These are phyloP conservation scores for Odontothrips loti DNA, from an alignment of 2,888 invertebrate species.

Conservation along the genomic window DNA sequence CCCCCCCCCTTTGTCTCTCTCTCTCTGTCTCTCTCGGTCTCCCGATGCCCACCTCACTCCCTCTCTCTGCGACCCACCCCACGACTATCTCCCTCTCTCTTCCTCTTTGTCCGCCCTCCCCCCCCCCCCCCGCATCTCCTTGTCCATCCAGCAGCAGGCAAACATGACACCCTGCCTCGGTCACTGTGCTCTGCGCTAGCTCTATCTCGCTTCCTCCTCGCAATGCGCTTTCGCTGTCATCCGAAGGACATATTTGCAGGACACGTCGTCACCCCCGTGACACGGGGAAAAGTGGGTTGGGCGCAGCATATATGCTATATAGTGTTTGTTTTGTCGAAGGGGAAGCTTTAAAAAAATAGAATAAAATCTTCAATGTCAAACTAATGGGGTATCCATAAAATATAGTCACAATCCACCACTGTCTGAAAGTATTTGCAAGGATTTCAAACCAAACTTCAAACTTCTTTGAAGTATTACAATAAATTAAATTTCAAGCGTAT, in stretches of 20 bases:
- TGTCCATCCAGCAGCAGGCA: background rate
- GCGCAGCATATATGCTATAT: too few relatives aligned
- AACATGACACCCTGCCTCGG: background rate
- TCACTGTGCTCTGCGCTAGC: background rate
- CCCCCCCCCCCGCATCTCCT: background rate
- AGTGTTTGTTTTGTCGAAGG: too few relatives aligned
- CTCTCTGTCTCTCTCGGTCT: background rate
- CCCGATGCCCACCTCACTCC: background rate
- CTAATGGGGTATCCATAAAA: too few relatives aligned
- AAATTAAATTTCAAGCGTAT: too few relatives aligned
- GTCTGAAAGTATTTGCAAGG: too few relatives aligned
- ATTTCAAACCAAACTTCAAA: too few relatives aligned
- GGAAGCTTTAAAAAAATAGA: too few relatives aligned
- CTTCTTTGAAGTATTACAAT: too few relatives aligned
- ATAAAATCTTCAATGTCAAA: too few relatives aligned
- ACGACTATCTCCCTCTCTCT: background rate
- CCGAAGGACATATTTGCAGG: background rate
- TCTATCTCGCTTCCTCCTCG: background rate
- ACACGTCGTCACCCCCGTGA: background rate
- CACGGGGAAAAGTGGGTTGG: too few relatives aligned
- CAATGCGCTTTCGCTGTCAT: background rate
- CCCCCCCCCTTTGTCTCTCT: background rate
- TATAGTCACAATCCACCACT: too few relatives aligned
- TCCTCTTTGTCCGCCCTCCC: background rate
- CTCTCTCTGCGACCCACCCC: background rate